Evolutionary conservation across 1,140 invertebrate genomes (phyloP).

Genomic region (Cotesia glomerata): DNA sequence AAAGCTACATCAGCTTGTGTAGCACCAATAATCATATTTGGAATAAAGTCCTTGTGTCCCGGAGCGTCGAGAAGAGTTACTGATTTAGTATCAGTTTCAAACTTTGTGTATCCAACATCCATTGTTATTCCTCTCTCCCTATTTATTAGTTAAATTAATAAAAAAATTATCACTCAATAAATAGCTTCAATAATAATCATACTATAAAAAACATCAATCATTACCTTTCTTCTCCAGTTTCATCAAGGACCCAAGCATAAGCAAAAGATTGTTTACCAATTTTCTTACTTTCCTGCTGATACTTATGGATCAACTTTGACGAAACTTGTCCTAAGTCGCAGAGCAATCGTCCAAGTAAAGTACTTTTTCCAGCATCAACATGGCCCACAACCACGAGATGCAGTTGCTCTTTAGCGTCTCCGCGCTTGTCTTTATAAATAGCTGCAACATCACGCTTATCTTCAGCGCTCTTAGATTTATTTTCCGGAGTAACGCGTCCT

Average conservation of each 20-base stretch:
- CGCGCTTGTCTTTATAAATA: conserved; percentile 78
- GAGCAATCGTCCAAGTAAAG: conserved; percentile 93
- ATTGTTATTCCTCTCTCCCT: conserved; percentile 90
- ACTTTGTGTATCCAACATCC: conserved; percentile 93
- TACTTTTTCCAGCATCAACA: conserved; percentile 99
- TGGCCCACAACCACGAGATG: conserved; percentile 97
- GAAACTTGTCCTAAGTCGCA: conserved; percentile 90
- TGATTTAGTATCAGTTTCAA: conserved; percentile 88
- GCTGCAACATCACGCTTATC: conserved; percentile 65
- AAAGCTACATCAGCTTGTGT: conserved; percentile 97
- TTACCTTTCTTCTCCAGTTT: conserved; percentile 95
- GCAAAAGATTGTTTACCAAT: conserved; percentile 97
- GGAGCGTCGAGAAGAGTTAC: conserved; percentile 94
- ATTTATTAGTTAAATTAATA: conserved; percentile 5
- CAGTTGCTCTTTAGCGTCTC: conserved; percentile 80
- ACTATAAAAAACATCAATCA: conserved; percentile 9
- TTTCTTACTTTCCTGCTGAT: conserved; percentile 97
- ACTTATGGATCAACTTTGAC: conserved; percentile 93
- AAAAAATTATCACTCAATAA: conserved; percentile 12
- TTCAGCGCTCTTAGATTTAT: conserved; percentile 60
- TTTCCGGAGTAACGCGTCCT: conserved; percentile 63
- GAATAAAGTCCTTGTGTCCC: conserved; percentile 98
- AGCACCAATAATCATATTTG: conserved; percentile 98
- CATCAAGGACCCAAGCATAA: conserved; percentile 99
- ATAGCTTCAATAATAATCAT: conserved; percentile 19